Base-by-base conservation (phyloP, 2,113 vertebrate genomes). In the Caranx ignobilis region DNA sequence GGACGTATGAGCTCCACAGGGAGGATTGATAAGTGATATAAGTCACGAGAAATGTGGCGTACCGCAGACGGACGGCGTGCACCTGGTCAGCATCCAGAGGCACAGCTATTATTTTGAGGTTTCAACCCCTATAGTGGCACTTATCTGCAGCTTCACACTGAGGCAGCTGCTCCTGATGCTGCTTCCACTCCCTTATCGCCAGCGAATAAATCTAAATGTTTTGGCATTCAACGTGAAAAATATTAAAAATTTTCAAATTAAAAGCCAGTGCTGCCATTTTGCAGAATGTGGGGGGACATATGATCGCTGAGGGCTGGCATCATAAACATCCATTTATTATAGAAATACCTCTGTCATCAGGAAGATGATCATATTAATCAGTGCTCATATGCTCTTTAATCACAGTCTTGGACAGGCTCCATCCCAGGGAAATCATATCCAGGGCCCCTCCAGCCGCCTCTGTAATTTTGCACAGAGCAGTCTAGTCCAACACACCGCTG, bases 381-480 rank as follows among this genome's bases (percentile, higher is more conserved):
- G 86, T 52, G 81, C 81, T 91, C 89, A 77, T 90, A 88, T 90
- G 92, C 91, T 93, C 84, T 93, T 94, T 93, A 95, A 94, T 95
- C 93, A 93, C 86, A 71, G 75, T 57, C 68, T 79, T 91, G 91
- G 91, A 90, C 54, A 19, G 66, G 3, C 61, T 88, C 87, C 90
- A 92, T 84, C 66, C 12, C 34, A 62, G 87, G 73, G 81, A 90
- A 93, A 90, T 88, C 69, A 77, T 26, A 86, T 89, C 82, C 88
- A 86, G 71, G 68, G 62, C 55, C 75, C 71, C 77, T 84, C 81
- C 55, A 80, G 75, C 72, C 66, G 11, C 81, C 68, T 75, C 75
- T 82, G 83, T 75, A 81, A 83, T 87, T 88, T 79, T 70, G 77
- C 64, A 77, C 37, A 6, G 62, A 75, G 64, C 71, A 32, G 69